Evolutionary conservation across 2,797 vertebrate species (phyloP).

Genomic region (Megaceryle alcyon): DNA sequence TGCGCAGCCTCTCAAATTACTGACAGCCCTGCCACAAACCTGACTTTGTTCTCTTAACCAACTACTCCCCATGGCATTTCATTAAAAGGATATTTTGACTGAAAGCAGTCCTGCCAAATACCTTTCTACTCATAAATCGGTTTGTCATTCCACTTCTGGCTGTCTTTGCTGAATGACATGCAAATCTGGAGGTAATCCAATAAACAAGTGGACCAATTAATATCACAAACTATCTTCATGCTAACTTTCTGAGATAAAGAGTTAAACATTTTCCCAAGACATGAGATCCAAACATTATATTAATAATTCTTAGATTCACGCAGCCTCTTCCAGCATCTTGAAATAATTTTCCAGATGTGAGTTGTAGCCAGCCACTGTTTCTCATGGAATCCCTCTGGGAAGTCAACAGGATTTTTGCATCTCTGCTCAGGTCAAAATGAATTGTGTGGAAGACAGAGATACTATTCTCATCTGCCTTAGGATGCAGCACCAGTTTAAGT

Average conservation of each 20-base stretch:
- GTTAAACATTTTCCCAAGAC: slow-evolving; percentile 4
- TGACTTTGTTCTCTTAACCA: slow-evolving; percentile 77
- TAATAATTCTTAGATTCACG: not conserved
- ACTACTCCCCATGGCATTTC: slow-evolving; percentile 72
- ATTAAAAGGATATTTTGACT: slow-evolving; percentile 72
- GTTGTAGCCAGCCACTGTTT: not conserved
- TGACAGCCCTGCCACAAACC: slow-evolving; percentile 68
- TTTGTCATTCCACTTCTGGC: slow-evolving; percentile 55
- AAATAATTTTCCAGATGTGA: not conserved
- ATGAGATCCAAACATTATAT: not conserved
- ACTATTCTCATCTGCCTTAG: not conserved
- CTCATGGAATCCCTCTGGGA: not conserved
- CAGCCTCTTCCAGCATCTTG: not conserved
- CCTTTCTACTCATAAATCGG: slow-evolving; percentile 60
- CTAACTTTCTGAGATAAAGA: slow-evolving; percentile 5
- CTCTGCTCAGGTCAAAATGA: not conserved
- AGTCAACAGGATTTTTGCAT: not conserved
- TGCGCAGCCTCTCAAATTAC: slow-evolving; percentile 72
- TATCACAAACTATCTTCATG: not conserved
- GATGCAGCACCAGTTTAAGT: not conserved
- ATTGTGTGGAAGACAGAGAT: not conserved
- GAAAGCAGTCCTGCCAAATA: slow-evolving; percentile 67
- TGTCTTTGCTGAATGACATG: slow-evolving; percentile 20
- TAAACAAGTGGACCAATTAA: slow-evolving; percentile 29
- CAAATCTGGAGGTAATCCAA: slow-evolving; percentile 50